Conservation (phyloP, 1,140 invertebrate genomes). For the Zaprionus ornatus region DNA sequence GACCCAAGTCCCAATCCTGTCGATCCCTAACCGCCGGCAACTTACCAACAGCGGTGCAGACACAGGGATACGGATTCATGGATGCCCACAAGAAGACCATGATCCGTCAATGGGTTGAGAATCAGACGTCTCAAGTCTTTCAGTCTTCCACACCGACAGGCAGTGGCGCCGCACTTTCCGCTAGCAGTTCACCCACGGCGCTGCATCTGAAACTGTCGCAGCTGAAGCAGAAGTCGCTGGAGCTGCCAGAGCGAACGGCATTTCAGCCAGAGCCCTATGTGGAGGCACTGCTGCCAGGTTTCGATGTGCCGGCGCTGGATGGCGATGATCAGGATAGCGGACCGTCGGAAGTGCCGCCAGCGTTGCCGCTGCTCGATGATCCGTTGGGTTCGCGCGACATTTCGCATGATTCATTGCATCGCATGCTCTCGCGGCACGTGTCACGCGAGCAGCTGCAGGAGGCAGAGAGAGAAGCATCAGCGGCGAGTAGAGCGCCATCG, state of each 20-base stretch:
- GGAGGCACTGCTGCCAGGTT: slow-evolving; percentile 31
- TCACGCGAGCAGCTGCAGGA: slow-evolving; percentile 85
- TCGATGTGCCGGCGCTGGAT: slow-evolving; percentile 84
- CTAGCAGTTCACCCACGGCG: slow-evolving; percentile 66
- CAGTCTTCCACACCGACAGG: slow-evolving; percentile 46
- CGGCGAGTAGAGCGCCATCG: slow-evolving; percentile 67
- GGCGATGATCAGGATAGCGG: slow-evolving; percentile 89
- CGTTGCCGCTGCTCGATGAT: slow-evolving; percentile 90
- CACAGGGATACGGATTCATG: slow-evolving; percentile 92
- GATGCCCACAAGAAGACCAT: slow-evolving; percentile 95
- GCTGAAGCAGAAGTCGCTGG: slow-evolving; percentile 78
- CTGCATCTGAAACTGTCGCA: slow-evolving; percentile 77
- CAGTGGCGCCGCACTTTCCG: slow-evolving; percentile 46
- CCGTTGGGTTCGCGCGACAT: slow-evolving; percentile 91
- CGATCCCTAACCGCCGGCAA: slow-evolving; percentile 72
- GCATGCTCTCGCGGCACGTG: slow-evolving; percentile 85
- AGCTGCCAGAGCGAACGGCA: slow-evolving; percentile 60
- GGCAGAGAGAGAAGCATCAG: slow-evolving; percentile 42
- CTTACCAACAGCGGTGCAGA: slow-evolving; percentile 69
- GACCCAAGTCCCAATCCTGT: slow-evolving; percentile 87
- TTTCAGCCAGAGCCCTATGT: slow-evolving; percentile 44
- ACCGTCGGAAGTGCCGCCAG: slow-evolving; percentile 89
- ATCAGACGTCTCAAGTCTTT: slow-evolving; percentile 92
- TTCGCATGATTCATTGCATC: slow-evolving; percentile 90
- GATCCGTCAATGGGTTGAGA: slow-evolving; percentile 97